Percentiles rank a stretch among this genome's conserved stretches.
Conservation (phyloP, 2,113 vertebrate species). For the Oenanthe oenanthe region DNA sequence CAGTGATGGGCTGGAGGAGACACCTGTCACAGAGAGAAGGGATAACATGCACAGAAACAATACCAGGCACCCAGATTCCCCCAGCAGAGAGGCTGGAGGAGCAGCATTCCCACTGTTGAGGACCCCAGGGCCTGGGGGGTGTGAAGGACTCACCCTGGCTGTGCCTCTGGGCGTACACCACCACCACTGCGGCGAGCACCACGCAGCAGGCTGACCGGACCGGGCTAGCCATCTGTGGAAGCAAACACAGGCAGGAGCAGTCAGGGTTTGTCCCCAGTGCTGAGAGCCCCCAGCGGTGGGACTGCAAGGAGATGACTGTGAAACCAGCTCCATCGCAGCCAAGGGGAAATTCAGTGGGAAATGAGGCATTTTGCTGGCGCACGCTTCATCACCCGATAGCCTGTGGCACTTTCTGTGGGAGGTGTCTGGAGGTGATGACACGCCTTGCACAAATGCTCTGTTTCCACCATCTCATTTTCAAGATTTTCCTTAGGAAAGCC, state of each 20-base stretch:
- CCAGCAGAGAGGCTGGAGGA: background rate
- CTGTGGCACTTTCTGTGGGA: background rate
- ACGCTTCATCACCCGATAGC: rapidly evolving
- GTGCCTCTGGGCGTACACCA: slow-evolving; percentile 91
- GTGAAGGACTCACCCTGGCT: slow-evolving; percentile 85
- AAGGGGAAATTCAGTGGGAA: background rate
- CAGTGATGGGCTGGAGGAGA: background rate
- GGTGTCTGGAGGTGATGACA: background rate
- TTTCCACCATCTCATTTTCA: background rate
- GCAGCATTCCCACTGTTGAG: rapidly evolving
- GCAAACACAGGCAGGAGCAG: slow-evolving; percentile 57
- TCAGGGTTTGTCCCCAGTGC: background rate
- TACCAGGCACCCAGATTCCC: background rate
- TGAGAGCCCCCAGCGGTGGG: rapidly evolving
- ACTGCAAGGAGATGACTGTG: background rate
- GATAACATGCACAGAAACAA: rapidly evolving
- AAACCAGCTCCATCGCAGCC: background rate
- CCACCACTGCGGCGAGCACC: slow-evolving; percentile 86
- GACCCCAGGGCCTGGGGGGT: background rate
- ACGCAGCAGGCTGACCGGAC: slow-evolving; percentile 91
- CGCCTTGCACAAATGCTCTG: background rate
- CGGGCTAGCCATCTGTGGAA: slow-evolving; percentile 92
- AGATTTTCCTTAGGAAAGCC: background rate
- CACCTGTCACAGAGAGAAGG: rapidly evolving
- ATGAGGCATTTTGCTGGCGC: rapidly evolving